phyloP scores from a whole-genome alignment of 2,888 invertebrate genomes.

The Gymnoscelis rufifasciata region DNA sequence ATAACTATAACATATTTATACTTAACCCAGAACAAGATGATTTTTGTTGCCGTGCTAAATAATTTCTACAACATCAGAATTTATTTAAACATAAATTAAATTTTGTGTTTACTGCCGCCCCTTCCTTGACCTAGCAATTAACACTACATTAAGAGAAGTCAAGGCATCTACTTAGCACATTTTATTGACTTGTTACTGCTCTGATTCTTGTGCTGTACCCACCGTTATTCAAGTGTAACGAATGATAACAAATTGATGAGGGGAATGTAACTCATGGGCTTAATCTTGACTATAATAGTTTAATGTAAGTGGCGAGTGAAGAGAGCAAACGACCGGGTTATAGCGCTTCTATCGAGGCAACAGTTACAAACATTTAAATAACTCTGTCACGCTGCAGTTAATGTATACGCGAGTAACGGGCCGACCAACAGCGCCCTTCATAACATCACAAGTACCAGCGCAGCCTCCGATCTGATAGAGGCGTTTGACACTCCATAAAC shows the following conservation, averaged over 20 bases:
- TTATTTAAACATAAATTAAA: slow-evolving; percentile 17
- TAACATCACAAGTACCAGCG: slow-evolving; percentile 40
- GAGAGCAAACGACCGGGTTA: slow-evolving; percentile 54
- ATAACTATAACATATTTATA: too few species aligned
- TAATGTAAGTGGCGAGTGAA: slow-evolving; percentile 31
- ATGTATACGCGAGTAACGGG: slow-evolving; percentile 63
- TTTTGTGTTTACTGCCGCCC: slow-evolving; percentile 36
- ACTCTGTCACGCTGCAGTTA: slow-evolving; percentile 60
- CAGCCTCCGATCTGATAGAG: slow-evolving; percentile 33
- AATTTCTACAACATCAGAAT: too few species aligned
- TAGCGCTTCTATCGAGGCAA: slow-evolving; percentile 48
- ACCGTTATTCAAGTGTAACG: slow-evolving; percentile 27
- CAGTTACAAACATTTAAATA: slow-evolving; percentile 70
- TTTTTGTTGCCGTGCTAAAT: too few species aligned
- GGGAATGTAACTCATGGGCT: slow-evolving; percentile 23
- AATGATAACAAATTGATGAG: slow-evolving; percentile 26
- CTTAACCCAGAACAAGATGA: too few species aligned
- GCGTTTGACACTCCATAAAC: slow-evolving; percentile 46
- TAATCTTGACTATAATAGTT: slow-evolving; percentile 26
- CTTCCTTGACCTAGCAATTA: slow-evolving; percentile 44
- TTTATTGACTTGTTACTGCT: slow-evolving; percentile 29
- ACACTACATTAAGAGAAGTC: slow-evolving; percentile 33
- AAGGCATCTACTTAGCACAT: slow-evolving; percentile 34
- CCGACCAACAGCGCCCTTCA: slow-evolving; percentile 59
- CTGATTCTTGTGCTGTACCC: slow-evolving; percentile 14